Percentiles rank a stretch among this genome's conserved stretches.
Conservation (phyloP, 2,113 vertebrate species). For the Atractosteus spatula region DNA sequence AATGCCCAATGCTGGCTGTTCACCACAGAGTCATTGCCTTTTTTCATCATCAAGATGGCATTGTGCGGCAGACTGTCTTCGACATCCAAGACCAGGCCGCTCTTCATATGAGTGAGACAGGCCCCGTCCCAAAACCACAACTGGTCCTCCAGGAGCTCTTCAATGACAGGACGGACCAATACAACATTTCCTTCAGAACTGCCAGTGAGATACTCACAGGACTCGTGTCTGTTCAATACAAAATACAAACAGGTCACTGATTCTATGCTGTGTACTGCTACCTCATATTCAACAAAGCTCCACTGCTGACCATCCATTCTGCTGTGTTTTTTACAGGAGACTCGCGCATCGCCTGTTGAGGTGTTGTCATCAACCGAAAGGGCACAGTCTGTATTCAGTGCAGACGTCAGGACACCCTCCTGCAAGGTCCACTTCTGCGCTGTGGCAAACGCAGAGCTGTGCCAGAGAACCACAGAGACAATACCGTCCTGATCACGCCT, state of each 20-base stretch:
- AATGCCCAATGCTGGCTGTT: constrained; percentile 5
- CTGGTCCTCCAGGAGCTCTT: constrained; percentile 20
- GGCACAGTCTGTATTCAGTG: background rate
- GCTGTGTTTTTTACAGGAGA: background rate
- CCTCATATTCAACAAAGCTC: background rate
- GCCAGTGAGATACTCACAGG: constrained; percentile 20
- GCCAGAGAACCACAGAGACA: constrained; percentile 12
- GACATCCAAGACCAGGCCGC: background rate
- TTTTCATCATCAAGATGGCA: background rate
- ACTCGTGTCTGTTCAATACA: constrained; percentile 8
- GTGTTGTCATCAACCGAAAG: background rate
- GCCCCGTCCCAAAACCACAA: constrained; percentile 19
- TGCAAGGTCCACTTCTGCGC: constrained; percentile 12
- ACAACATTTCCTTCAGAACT: constrained; percentile 11
- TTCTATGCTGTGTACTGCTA: background rate
- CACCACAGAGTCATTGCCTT: background rate
- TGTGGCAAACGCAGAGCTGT: constrained; percentile 5
- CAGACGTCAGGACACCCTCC: background rate
- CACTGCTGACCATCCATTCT: background rate
- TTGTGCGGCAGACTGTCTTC: no score
- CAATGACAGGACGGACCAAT: constrained; percentile 4
- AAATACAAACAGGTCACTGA: constrained; percentile 15
- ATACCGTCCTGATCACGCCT: background rate
- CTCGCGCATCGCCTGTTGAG: no score
- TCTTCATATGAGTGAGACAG: constrained; percentile 13